Evolutionary conservation across 2,113 vertebrate species (phyloP).

Genomic region (Caloenas nicobarica): DNA sequence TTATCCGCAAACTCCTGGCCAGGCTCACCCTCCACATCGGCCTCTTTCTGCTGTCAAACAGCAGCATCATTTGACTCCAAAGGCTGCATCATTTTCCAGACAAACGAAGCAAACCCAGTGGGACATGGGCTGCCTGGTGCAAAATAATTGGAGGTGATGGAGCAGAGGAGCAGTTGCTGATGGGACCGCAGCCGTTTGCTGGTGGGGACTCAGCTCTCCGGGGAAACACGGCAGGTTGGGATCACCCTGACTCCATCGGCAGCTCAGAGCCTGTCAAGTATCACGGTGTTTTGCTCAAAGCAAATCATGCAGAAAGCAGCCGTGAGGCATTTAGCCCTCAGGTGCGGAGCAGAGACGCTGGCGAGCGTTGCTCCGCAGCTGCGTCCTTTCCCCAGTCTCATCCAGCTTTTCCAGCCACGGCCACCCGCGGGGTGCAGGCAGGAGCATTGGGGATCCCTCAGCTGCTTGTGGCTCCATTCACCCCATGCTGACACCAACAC

Average conservation of each 20-base stretch:
- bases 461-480: neutral
- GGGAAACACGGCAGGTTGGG: neutral
- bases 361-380: accelerated
- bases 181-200: neutral
- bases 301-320: neutral
- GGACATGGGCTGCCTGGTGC: neutral
- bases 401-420: neutral
- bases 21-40: accelerated
- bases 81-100: neutral
- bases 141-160: neutral
- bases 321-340: neutral
- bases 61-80: neutral
- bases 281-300: neutral
- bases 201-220: neutral
- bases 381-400: neutral
- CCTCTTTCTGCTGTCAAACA: neutral
- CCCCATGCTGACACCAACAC: accelerated
- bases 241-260: accelerated
- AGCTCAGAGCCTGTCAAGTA: neutral
- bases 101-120: neutral
- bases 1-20: accelerated
- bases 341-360: accelerated
- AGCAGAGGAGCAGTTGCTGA: neutral
- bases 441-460: accelerated
- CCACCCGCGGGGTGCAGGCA: accelerated